These are phyloP conservation scores for Chloromyia formosa DNA, from an alignment of 2,888 invertebrate genomes.

Conservation along the genomic window DNA sequence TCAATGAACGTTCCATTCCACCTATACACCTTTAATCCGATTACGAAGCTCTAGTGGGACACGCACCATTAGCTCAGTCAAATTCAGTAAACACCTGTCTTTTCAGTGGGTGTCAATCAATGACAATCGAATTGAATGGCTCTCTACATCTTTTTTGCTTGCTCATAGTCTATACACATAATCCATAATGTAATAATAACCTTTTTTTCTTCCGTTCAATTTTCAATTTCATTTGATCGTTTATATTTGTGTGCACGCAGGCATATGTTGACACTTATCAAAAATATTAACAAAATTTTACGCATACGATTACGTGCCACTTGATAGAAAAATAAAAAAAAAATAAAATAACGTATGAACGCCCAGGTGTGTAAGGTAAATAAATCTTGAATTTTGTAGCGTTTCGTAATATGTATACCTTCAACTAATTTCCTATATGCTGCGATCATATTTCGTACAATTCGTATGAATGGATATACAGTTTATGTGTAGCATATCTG, in stretches of 20 bases:
- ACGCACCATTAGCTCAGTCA: not conserved
- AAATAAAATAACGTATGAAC: not conserved
- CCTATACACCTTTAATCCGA: no score
- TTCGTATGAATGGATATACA: no score
- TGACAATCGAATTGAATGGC: conserved; percentile 51
- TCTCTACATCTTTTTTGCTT: conserved; percentile 4
- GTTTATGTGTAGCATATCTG: not conserved
- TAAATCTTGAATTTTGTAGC: conserved; percentile 26
- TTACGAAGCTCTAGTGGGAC: not conserved
- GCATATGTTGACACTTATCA: not conserved
- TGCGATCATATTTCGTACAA: conserved; percentile 1
- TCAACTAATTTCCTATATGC: conserved; percentile 32
- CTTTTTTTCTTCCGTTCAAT: not conserved
- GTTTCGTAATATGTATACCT: conserved; percentile 9
- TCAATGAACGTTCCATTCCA: no score
- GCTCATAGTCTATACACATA: not conserved
- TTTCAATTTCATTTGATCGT: conserved; percentile 35
- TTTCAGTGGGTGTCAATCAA: conserved; percentile 55
- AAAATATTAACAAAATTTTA: no score
- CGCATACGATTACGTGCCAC: not conserved
- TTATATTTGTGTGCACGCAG: no score
- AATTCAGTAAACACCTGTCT: conserved; percentile 42
- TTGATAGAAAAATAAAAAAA: no score
- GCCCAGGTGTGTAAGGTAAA: conserved; percentile 18
- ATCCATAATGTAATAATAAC: conserved; percentile 3